Evolutionary conservation across 2,113 vertebrate genomes (phyloP).

Genomic region (Butorides virescens): DNA sequence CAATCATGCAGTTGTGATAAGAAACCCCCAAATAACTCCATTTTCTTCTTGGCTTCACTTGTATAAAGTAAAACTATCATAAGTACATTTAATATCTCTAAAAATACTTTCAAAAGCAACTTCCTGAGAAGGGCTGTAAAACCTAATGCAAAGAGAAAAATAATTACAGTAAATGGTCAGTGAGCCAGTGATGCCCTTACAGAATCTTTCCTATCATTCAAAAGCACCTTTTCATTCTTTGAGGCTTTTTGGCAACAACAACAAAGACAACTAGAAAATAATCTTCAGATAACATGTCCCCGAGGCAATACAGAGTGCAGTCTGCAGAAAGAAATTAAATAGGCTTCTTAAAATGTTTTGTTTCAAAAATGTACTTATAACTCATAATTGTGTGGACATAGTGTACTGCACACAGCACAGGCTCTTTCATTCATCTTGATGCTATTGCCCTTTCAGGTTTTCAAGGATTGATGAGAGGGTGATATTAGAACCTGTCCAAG

Average conservation of each 20-base stretch:
- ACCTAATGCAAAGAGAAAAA: background rate
- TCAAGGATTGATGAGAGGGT: background rate
- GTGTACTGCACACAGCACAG: background rate
- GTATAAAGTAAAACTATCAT: background rate
- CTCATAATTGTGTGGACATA: background rate
- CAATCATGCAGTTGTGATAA: background rate
- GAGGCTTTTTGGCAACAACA: conserved; percentile 1
- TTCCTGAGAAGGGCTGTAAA: background rate
- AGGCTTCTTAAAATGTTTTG: conserved; percentile 2
- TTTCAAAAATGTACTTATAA: background rate
- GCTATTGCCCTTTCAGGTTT: background rate
- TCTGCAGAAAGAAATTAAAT: conserved; percentile 15
- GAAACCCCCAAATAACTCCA: background rate
- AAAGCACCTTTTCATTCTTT: conserved; percentile 21
- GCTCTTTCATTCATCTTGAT: background rate
- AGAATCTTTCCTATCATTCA: background rate
- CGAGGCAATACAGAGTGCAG: background rate
- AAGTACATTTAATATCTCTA: background rate
- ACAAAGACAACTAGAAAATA: conserved; percentile 20
- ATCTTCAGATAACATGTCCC: conserved; percentile 17
- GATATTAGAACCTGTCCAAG: background rate
- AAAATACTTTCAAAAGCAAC: background rate
- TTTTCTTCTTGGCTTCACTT: background rate
- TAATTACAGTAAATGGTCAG: background rate
- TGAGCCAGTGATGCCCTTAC: background rate